Base-by-base conservation (phyloP, 2,888 invertebrate genomes). In the Tanypteryx hageni region DNA sequence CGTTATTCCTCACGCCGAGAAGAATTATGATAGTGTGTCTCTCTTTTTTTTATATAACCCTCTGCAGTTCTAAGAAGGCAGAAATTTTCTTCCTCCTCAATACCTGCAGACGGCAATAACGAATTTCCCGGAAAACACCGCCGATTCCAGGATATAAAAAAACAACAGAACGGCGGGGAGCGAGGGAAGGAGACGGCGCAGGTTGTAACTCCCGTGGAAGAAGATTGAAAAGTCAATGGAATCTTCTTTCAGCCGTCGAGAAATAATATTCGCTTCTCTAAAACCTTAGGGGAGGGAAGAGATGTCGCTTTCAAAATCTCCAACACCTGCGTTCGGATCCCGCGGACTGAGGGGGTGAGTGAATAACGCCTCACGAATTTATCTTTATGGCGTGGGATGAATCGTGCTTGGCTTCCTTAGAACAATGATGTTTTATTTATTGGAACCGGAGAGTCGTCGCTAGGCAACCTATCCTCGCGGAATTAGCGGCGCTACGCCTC, bases 141-240 rank as follows among this genome's bases (percentile, higher is more conserved):
- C 22, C 22, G 27, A 76, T 76, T 76, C 76, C 5, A 27, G 27
- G 76, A 4, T 22, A 27, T 3, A 44, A 22, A 76, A 27, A 22
- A 22, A 11, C 68, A n/a, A 68, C 18, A 18, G 10, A n/a, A 68
- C 22, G 18, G 10, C 8, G 68, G 22, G 22, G 22, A 68, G 68
- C 1, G 22, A 68, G 22, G 68, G 68, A 13, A 68, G 0, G 64
- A 64, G 64, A 64, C 13, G 61, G 18, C 61, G 9, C 14, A 64
- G 64, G n/a, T 44, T 64, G 64, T 64, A 68, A 68, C 9, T 68
- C 68, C 22, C 68, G 5, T 44, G 5, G 44, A 44, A 44, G 22
- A 76, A 76, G 76, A 76, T 76, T 76, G 76, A 76, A 76, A 76
- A 76, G 76, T 76, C 76, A 76, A 76, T 76, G 76, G 76, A 27